phyloP scores from a whole-genome alignment of 2,797 vertebrate genomes.

The Sebastes trivittatus region DNA sequence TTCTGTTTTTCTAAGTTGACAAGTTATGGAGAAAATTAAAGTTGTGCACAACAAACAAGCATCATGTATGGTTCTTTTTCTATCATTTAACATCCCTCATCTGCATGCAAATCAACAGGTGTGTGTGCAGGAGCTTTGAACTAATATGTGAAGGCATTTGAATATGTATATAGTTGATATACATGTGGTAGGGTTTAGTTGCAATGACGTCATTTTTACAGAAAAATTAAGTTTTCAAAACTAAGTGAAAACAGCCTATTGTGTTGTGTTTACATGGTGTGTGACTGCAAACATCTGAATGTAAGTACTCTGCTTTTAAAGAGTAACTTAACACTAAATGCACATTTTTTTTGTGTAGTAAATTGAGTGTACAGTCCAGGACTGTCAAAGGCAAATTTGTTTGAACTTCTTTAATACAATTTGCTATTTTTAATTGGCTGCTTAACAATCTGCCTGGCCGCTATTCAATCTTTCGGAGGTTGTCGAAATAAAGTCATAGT shows the following conservation, averaged over 20 bases:
- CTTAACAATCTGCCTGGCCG: too few species aligned
- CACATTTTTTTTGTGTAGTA: neutral
- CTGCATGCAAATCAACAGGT: constrained; percentile 11
- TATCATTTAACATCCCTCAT: neutral
- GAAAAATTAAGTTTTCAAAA: constrained; percentile 65
- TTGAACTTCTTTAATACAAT: too few species aligned
- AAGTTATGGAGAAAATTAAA: constrained; percentile 75
- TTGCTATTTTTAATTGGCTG: too few species aligned
- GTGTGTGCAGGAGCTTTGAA: neutral
- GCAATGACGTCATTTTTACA: constrained; percentile 57
- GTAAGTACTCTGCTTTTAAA: neutral
- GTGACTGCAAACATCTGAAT: neutral
- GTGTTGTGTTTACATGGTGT: neutral
- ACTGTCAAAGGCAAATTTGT: too few species aligned
- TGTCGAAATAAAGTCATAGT: too few species aligned
- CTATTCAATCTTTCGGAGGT: too few species aligned
- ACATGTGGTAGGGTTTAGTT: constrained; percentile 35
- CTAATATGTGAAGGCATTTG: constrained; percentile 20
- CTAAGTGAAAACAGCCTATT: constrained; percentile 6
- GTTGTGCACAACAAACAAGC: constrained; percentile 74
- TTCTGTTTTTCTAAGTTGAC: constrained; percentile 51
- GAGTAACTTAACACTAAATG: neutral
- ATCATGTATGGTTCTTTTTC: constrained; percentile 7
- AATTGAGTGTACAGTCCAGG: neutral
- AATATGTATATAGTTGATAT: constrained; percentile 54